Evolutionary conservation across 2,797 vertebrate species (phyloP).

Genomic region (Liparis tanakae): DNA sequence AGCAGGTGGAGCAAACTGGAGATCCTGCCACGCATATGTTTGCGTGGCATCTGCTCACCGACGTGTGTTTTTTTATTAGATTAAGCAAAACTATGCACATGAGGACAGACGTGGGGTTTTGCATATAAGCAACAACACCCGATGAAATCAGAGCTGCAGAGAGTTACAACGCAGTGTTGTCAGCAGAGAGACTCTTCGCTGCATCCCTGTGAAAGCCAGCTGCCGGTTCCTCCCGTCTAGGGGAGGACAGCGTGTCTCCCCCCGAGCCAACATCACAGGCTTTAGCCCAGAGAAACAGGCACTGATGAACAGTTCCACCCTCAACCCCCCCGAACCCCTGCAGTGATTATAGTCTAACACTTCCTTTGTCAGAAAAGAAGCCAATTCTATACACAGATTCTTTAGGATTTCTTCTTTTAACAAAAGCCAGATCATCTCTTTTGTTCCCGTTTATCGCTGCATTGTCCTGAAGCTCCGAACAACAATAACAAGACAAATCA

Average conservation of each 20-base stretch:
- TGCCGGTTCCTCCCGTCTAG: slow-evolving; percentile 41
- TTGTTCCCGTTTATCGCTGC: slow-evolving; percentile 24
- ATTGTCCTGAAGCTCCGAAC: slow-evolving; percentile 36
- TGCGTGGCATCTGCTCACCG: neutral
- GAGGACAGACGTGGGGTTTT: neutral
- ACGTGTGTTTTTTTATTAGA: neutral
- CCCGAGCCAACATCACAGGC: slow-evolving; percentile 47
- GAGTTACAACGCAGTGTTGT: slow-evolving; percentile 33
- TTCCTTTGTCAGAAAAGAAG: slow-evolving; percentile 48
- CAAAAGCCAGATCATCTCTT: slow-evolving; percentile 44
- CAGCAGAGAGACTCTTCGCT: slow-evolving; percentile 32
- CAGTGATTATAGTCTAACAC: slow-evolving; percentile 33
- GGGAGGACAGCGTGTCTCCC: slow-evolving; percentile 28
- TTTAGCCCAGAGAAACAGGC: slow-evolving; percentile 42
- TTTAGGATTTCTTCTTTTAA: slow-evolving; percentile 17
- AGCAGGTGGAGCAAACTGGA: slow-evolving; percentile 6
- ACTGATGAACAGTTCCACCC: slow-evolving; percentile 25
- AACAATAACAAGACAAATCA: slow-evolving; percentile 38
- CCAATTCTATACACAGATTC: slow-evolving; percentile 18
- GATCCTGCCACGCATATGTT: neutral
- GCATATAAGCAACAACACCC: neutral
- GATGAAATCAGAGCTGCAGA: slow-evolving; percentile 10
- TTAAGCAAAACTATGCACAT: slow-evolving; percentile 8
- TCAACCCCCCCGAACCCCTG: slow-evolving; percentile 34
- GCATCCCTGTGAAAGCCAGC: slow-evolving; percentile 28